Evolutionary conservation across 2,113 vertebrate genomes (phyloP), one percentile per base, ranked within the genome.

Genomic region (Amia ocellicauda): DNA sequence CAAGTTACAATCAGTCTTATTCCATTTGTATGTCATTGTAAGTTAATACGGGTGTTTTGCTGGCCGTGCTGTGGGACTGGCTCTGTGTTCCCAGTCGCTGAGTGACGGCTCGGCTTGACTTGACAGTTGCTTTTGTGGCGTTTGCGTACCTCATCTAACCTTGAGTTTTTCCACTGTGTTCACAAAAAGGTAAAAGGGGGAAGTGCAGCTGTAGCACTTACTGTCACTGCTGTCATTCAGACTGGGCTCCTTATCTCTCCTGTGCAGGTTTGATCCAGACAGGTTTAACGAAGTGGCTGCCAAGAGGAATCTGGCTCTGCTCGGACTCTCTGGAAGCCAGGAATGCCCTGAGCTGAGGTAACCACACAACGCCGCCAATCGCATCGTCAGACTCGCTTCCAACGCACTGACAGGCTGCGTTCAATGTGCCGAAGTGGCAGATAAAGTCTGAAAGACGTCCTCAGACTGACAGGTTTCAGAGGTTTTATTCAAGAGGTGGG

Each of bases 341-440:
- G 92, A 94, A 10, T 97, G 94, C 59, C 94, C 95, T 0, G 96
- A 99, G 66, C 83, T 98, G 62, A 91, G 96, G 97, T 98, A 78
- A 84, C n/a, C 43, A 47, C 43, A 16, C 17, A 16, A 14, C 4
- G 43, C 13, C 17, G 17, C 11, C 45, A 47, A 47, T 5, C 9
- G 16, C 2, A 17, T 16, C 45, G n/a, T 17, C 16, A 4, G 4
- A n/a, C n/a, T 47, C 14, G 16, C 7, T 17, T 47, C 45, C n/a
- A 19, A 47, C 4, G 4, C n/a, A 16, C 3, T 47, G 45, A 19
- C 7, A 17, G 7, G 45, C 13, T 17, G 4, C n/a, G 45, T 47
- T 47, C 14, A 47, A 17, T 47, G 45, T 16, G 45, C 45, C n/a
- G 45, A 47, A 47, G 16, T n/a, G n/a, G 45, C 3, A 47, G 45